Evolutionary conservation across 2,113 vertebrate genomes (phyloP).

Genomic region (Tor tambroides): DNA sequence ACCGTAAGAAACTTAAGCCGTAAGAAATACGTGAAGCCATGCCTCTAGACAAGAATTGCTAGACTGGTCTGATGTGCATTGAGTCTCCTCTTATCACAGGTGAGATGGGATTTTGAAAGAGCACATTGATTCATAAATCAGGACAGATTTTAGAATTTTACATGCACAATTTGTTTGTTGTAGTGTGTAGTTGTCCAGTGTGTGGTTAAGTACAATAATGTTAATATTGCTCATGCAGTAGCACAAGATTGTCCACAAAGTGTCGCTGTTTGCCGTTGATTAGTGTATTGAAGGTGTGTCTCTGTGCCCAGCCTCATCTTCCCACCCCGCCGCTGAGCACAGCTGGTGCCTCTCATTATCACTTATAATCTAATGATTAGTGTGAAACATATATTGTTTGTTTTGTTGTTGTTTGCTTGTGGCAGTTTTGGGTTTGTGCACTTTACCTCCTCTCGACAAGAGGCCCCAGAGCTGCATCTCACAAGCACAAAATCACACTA

Average conservation of each 20-base stretch:
- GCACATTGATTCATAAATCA: slow-evolving; percentile 6
- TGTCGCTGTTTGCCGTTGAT: slow-evolving; percentile 48
- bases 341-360: slow-evolving; percentile 38
- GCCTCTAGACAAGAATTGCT: background rate
- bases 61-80: no score
- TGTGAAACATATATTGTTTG: background rate
- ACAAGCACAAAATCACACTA: slow-evolving; percentile 14
- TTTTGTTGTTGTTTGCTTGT: background rate
- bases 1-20: background rate
- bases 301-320: slow-evolving; percentile 22
- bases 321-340: background rate
- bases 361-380: background rate
- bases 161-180: slow-evolving; percentile 3
- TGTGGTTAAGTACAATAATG: background rate
- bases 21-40: no score
- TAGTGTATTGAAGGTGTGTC: slow-evolving; percentile 42
- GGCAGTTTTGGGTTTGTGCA: slow-evolving; percentile 23
- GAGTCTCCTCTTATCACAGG: background rate
- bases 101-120: background rate
- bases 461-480: slow-evolving; percentile 44
- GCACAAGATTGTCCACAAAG: slow-evolving; percentile 46
- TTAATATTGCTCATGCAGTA: slow-evolving; percentile 34
- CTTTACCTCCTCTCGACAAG: slow-evolving; percentile 29
- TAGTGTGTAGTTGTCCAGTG: slow-evolving; percentile 4
- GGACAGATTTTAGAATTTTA: background rate